Base-by-base conservation (phyloP, 37 sponge, comb jelly and placozoan genomes). In the Mnemiopsis leidyi region DNA sequence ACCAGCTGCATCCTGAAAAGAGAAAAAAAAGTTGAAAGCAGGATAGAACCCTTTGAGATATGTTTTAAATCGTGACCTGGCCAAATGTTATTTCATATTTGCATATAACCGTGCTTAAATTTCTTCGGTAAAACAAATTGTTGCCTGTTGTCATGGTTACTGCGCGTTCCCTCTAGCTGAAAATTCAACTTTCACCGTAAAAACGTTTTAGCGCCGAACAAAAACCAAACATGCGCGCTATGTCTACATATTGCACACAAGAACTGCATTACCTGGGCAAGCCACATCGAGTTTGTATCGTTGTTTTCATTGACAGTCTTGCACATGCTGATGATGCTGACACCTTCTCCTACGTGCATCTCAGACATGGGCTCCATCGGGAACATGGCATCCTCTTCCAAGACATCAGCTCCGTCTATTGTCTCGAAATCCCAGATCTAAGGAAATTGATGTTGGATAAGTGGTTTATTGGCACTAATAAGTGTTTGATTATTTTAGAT, bases 351-450 rank as follows among this genome's bases (percentile, higher is more conserved):
- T 38, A 97, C 96, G 83, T 96, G 96, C 76, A 99, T 96, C 61
- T 99, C 99, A 39, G 94, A 79, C 36, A 99, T 94, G 1, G 99
- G 99, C 71, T 97, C 97, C 94, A 99, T 96, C 68, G 97, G 97
- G 94, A 99, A 97, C 31, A 94, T 79, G 38, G 95, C 88, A 92
- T 95, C 97, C n/a, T 97, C 97, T 30, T 99, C 99, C 7, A 95
- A 93, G n/a, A 99, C 95, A 69, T 99, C 99, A n/a, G 99, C 99
- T 93, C 92, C 95, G 93, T 99, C 99, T 31, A 99, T 97, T 9
- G 96, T 95, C 94, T 99, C 99, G 94, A 97, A 99, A 92, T 99
- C 99, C 99, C 99, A 99, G 5, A 99, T 94, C 97, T 97, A 39
- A 24, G 7, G 36, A 34, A n/a, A n/a, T n/a, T n/a, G n/a, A n/a